These are phyloP conservation scores for Pelagia noctiluca DNA, from an alignment of 30 jellyfish, hydroid and myxozoan genomes.

Conservation along the genomic window DNA sequence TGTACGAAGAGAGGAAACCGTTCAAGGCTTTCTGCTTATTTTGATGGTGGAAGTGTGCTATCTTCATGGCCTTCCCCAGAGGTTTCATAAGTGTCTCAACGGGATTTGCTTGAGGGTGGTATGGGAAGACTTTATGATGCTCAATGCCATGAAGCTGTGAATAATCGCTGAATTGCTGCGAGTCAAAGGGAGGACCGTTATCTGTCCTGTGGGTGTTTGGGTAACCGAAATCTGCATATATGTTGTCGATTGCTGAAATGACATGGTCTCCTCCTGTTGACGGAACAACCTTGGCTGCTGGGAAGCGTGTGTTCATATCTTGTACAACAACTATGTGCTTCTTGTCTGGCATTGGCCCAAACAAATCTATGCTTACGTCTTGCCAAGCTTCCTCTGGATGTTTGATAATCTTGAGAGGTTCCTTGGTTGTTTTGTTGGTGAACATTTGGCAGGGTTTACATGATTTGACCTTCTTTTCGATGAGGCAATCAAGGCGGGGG, in stretches of 20 bases:
- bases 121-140: conserved; percentile 33
- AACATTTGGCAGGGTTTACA: neutral
- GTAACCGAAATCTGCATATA: conserved; percentile 48
- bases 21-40: conserved; percentile 26
- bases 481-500: neutral
- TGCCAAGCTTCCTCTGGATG: conserved; percentile 36
- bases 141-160: conserved; percentile 42
- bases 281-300: conserved; percentile 59
- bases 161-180: conserved; percentile 2
- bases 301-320: conserved; percentile 49
- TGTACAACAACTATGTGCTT: conserved; percentile 37
- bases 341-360: conserved; percentile 59
- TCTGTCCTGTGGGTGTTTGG: conserved; percentile 59
- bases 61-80: conserved; percentile 50
- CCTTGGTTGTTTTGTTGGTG: neutral
- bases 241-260: conserved; percentile 44
- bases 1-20: conserved; percentile 15
- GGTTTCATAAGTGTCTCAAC: conserved; percentile 71
- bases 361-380: conserved; percentile 28
- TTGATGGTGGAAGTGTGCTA: neutral
- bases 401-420: neutral
- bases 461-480: neutral
- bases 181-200: conserved; percentile 72
- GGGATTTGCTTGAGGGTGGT: conserved; percentile 63
- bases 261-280: conserved; percentile 56